Evolutionary conservation across 92 coral and sea anemone species (phyloP), one percentile per base, ranked within the genome.

Genomic region (Bergia puertoricense): DNA sequence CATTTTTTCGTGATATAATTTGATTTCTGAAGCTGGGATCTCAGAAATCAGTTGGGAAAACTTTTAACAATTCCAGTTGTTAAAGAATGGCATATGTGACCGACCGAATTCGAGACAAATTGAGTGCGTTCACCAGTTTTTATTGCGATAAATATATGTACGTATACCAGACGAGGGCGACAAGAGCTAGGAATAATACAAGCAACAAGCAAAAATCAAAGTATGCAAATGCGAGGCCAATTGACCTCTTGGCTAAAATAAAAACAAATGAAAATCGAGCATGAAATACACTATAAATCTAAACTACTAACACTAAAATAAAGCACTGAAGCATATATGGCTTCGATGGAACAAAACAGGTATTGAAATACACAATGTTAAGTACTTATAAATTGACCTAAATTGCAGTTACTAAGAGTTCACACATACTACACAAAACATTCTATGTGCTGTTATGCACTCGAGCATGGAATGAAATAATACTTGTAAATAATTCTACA

Each of bases 191-290:
- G 81, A 77, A 43, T 46, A 77, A n/a, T 14, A 77, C 54, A 77
- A 76, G 54, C 80, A 76, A 76, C 50, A 76, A 75, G 51, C 79
- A 75, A 76, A 76, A 42, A 76, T 76, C 80, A 77, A 77, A 77
- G 81, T 46, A 77, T 77, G 81, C 23, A 77, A 7, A 77, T 46
- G 81, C 50, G 36, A 43, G 81, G 81, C 81, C 81, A 30, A 77
- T 77, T 77, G 81, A 77, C 81, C 81, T 77, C 56, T 5, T 77
- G 57, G 56, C 81, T 1, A 44, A 77, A 77, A 30, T 77, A 77
- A 77, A 77, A 77, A 77, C 81, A 77, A 77, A 2, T 20, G 38
- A 77, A 0, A 42, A 77, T 9, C 77, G 44, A 73, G 77, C 77
- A 39, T 73, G 37, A 72, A 72, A 37, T 72, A 72, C 76, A 72